Base-by-base conservation (phyloP, 2,888 invertebrate genomes). In the Hirtodrosophila histrioides region DNA sequence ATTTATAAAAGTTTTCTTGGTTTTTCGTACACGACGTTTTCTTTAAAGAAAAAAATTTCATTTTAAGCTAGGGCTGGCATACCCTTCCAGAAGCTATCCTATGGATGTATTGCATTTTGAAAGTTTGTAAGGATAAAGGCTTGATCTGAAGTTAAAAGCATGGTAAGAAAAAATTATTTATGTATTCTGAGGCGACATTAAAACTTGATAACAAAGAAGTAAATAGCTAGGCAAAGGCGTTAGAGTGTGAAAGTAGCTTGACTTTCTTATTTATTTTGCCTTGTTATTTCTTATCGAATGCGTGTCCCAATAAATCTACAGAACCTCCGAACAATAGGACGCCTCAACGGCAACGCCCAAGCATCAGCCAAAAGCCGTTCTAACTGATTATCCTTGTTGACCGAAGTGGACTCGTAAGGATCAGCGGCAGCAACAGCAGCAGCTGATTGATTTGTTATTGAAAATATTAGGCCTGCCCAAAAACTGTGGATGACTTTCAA, bases 371-470 rank as follows among this genome's bases (percentile, higher is more conserved):
- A 54, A 63, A 69, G 67, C 63, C 60, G 56, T 39, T 68, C 68
- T 54, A 82, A 78, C 88, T 82, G 82, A 87, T 83, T 87, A 87
- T 87, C 79, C 82, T 44, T 81, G 82, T 86, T 86, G 84, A 78
- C 78, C 87, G 67, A 65, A 41, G 51, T 62, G 61, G 65, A 40
- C 40, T 46, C 29, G 45, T 31, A 31, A 58, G 53, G 23, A 54
- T 41, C 39, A 40, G 37, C 29, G 40, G 33, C 46, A 54, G 50
- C 66, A 64, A 53, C 78, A 73, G 80, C 62, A 73, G 78, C 76
- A 70, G 83, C 86, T 83, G 82, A 83, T 83, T 83, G 82, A 83
- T 83, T 83, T 83, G 88, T 87, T 83, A 83, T 83, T 83, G 88
- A 83, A 82, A 87, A 83, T 83, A 87, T 83, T 87, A 87, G 88